Base-by-base conservation (phyloP, 2,888 invertebrate species). In the Sipha maydis region DNA sequence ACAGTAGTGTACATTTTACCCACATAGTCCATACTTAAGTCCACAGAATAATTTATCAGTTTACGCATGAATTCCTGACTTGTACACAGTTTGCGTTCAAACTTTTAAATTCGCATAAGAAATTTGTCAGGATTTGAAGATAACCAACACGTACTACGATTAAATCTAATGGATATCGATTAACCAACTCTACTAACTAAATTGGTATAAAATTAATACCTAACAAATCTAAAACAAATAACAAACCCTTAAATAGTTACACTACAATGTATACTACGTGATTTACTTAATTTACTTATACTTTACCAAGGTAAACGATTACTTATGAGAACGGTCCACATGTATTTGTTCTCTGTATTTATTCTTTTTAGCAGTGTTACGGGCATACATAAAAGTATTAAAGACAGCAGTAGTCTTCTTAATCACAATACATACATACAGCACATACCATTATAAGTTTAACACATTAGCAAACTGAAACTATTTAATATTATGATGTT, bases 61-160 rank as follows among this genome's bases (percentile, higher is more conserved):
- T 76, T 41, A 61, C 75, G 75, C 61, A 28, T 61, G 61, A 61
- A 76, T 19, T 75, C 83, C 75, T 83, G 41, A 75, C 61, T 76
- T 41, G 28, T 21, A 38, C 76, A 38, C 84, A 25, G 21, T 73
- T 73, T 34, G 25, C n/a, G 25, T 17, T 25, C 48, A 31, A 61
- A 84, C 38, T 61, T 76, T 84, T 61, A 61, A 61, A 11, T 38
- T 19, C 1, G 28, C 31, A 54, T 73, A 41, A 79, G 69, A 82
- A 9, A 82, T 82, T 82, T 31, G 21, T 82, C 48, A 31, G 48
- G 31, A 31, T 82, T 82, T 61, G 21, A 21, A 25, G 3, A 61
- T 21, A 61, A 61, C 19, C 61, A 21, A 21, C 61, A 25, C 61
- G 61, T 3, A 25, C 21, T 25, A 9, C 61, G 61, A 4, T 61